These are phyloP conservation scores for Mesocricetus auratus DNA, from an alignment of 2,113 vertebrate genomes.

Conservation along the genomic window DNA sequence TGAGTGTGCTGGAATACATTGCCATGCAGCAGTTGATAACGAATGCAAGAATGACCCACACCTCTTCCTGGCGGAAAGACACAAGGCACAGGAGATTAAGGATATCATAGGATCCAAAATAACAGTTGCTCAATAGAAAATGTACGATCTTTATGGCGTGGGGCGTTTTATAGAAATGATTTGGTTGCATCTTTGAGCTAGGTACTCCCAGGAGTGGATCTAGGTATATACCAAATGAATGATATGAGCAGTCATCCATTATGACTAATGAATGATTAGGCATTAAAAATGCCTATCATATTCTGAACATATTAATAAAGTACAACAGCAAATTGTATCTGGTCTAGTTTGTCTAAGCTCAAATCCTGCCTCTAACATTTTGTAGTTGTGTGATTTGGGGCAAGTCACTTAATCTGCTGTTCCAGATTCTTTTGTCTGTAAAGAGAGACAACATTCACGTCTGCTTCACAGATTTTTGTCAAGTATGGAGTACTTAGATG, in stretches of 20 bases:
- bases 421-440: neutral
- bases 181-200: neutral
- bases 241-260: neutral
- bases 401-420: neutral
- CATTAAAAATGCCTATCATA: constrained; percentile 13
- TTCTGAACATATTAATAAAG: constrained; percentile 5
- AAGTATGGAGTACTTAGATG: neutral
- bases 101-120: neutral
- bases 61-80: neutral
- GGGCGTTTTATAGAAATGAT: neutral
- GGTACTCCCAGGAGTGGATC: neutral
- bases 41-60: neutral
- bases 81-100: neutral
- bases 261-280: neutral
- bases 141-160: neutral
- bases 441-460: neutral
- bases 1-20: neutral
- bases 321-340: neutral
- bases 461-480: neutral
- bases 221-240: neutral
- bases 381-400: neutral
- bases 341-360: neutral
- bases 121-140: neutral
- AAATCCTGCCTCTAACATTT: neutral
- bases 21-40: neutral